These are phyloP conservation scores for Diorhabda sublineata DNA, from an alignment of 1,140 invertebrate genomes.

Conservation along the genomic window DNA sequence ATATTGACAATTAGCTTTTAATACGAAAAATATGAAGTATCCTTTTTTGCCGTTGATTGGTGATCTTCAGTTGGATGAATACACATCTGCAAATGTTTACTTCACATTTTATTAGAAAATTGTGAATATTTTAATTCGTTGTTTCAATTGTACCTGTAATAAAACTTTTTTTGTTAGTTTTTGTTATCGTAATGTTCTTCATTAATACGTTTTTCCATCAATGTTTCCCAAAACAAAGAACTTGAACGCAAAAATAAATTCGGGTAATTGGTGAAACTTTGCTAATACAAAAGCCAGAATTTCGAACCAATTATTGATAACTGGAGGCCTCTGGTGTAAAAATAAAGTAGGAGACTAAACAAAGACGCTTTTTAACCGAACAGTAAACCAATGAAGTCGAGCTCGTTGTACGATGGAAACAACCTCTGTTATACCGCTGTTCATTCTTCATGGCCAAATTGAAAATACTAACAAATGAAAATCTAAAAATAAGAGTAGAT, in stretches of 20 bases:
- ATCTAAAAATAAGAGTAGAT: constrained; percentile 36
- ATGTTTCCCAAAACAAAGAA: constrained; percentile 13
- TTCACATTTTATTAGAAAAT: too few relatives aligned
- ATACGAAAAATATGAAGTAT: too few relatives aligned
- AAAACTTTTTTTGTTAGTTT: not conserved
- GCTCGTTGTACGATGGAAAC: constrained; percentile 11
- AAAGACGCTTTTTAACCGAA: constrained; percentile 31
- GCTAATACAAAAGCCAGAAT: constrained; percentile 23
- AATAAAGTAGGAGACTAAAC: constrained; percentile 36
- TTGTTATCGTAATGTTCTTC: not conserved
- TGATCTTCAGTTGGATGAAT: too few relatives aligned
- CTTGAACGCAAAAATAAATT: constrained; percentile 24
- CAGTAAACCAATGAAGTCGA: constrained; percentile 23
- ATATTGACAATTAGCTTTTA: too few relatives aligned
- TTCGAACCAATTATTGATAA: constrained; percentile 37
- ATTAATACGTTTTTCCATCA: constrained; percentile 2
- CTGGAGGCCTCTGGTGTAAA: constrained; percentile 36
- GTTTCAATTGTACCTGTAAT: not conserved
- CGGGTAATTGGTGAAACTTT: constrained; percentile 25
- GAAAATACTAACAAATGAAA: constrained; percentile 42
- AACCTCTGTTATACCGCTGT: constrained; percentile 20
- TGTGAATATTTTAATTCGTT: too few relatives aligned
- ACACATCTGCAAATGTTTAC: too few relatives aligned
- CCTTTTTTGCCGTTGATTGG: too few relatives aligned
- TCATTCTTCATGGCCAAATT: constrained; percentile 30